Conservation (phyloP, 1,140 invertebrate genomes). For the Zeugodacus cucurbitae region DNA sequence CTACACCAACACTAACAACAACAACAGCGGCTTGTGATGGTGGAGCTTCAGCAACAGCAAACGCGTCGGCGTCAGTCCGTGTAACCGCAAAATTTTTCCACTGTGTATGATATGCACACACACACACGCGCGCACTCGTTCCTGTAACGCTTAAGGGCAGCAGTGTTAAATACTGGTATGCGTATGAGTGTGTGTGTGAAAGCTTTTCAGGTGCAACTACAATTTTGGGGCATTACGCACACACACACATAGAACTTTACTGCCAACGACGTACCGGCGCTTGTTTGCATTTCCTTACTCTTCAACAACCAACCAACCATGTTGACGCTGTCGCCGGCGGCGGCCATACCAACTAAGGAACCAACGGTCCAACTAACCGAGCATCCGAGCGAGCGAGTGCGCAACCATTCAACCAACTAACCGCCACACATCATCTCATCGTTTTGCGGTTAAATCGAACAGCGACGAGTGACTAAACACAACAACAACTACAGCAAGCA, state of each 20-base stretch:
- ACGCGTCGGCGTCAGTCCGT: not conserved
- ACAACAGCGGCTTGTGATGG: not conserved
- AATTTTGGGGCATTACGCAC: not conserved
- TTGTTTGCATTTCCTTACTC: slow-evolving; percentile 7
- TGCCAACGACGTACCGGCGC: not conserved
- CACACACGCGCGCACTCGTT: not conserved
- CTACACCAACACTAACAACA: not conserved
- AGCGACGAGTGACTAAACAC: slow-evolving; percentile 10
- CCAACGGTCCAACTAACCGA: not conserved
- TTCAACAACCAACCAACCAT: not conserved
- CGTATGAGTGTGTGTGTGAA: not conserved
- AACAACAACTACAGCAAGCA: not conserved
- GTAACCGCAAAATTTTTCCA: slow-evolving; percentile 22
- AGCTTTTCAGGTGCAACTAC: not conserved
- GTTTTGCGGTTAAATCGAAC: slow-evolving; percentile 33
- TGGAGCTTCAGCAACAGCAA: not conserved
- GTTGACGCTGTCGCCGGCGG: not conserved
- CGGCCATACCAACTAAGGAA: not conserved
- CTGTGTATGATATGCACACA: not conserved
- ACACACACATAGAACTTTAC: not conserved
- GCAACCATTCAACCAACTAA: not conserved
- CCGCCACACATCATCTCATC: not conserved
- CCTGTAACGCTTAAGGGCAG: not conserved
- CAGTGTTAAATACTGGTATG: not conserved
- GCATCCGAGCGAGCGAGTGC: not conserved